phyloP scores from a whole-genome alignment of 35 echinoderm and acorn worm species.

The Stichopus chloronotus region DNA sequence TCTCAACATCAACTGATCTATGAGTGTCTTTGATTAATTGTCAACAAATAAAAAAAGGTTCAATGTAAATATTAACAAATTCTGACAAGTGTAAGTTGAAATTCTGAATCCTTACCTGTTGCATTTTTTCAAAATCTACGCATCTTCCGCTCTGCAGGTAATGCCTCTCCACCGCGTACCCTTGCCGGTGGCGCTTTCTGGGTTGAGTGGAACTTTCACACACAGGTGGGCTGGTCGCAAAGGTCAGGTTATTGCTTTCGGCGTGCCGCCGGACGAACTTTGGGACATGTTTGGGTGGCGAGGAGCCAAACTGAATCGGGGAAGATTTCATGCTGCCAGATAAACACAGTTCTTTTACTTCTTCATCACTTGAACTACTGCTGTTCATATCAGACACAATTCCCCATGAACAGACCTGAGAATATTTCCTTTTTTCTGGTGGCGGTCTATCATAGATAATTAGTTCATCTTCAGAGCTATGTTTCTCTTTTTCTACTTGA shows the following conservation, averaged over 20 bases:
- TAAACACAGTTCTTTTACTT: slow-evolving; percentile 85
- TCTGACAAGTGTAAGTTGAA: too few species aligned
- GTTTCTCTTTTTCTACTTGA: slow-evolving; percentile 67
- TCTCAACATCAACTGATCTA: too few species aligned
- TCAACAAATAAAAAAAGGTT: too few species aligned
- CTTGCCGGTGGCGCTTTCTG: slow-evolving; percentile 70
- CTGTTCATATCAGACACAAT: slow-evolving; percentile 56
- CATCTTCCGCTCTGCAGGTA: slow-evolving; percentile 77
- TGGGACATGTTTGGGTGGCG: slow-evolving; percentile 81
- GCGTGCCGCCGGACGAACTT: slow-evolving; percentile 66
- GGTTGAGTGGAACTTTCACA: slow-evolving; percentile 56
- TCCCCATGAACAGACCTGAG: slow-evolving; percentile 75
- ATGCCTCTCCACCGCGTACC: slow-evolving; percentile 60
- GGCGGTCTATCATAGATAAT: slow-evolving; percentile 72
- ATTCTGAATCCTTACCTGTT: not conserved
- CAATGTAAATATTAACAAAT: too few species aligned
- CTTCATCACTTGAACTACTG: slow-evolving; percentile 78
- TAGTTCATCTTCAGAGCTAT: slow-evolving; percentile 91
- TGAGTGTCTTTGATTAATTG: too few species aligned
- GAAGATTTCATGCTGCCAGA: slow-evolving; percentile 37
- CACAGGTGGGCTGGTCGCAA: slow-evolving; percentile 74
- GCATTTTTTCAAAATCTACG: slow-evolving; percentile 92
- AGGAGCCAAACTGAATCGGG: slow-evolving; percentile 81
- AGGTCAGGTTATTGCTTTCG: slow-evolving; percentile 71
- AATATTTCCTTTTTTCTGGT: slow-evolving; percentile 86